These are phyloP conservation scores for Eretmochelys imbricata DNA, from an alignment of 2,113 vertebrate species.

Conservation along the genomic window DNA sequence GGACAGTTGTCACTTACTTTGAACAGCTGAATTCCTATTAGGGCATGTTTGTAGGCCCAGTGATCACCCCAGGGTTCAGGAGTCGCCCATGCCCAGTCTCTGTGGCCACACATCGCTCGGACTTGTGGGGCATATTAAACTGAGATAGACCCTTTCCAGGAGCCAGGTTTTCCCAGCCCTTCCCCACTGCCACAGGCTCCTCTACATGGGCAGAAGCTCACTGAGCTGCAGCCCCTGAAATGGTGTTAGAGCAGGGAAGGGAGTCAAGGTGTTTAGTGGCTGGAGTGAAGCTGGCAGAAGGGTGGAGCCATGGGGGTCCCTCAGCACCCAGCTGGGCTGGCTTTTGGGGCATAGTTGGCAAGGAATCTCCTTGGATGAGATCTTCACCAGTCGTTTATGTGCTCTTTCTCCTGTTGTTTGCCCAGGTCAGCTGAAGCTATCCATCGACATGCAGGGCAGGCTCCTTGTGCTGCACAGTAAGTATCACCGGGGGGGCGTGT, in stretches of 20 bases:
- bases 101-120: not conserved
- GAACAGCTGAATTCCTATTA: not conserved
- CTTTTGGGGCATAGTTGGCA: too few species aligned
- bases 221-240: not conserved
- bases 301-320: not conserved
- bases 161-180: accelerated
- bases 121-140: not conserved
- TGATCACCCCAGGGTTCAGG: not conserved
- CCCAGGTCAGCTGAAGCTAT: slow-evolving; percentile 83
- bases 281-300: not conserved
- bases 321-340: not conserved
- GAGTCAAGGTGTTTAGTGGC: not conserved
- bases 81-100: not conserved
- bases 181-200: not conserved
- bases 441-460: slow-evolving; percentile 56
- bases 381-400: not conserved
- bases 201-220: not conserved
- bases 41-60: not conserved
- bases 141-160: not conserved
- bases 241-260: not conserved
- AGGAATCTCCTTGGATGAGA: not conserved
- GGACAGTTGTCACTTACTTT: not conserved
- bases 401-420: not conserved
- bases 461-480: slow-evolving; percentile 77
- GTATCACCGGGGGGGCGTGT: not conserved